These are phyloP conservation scores for Pseudomyrmex cubaensis DNA, from an alignment of 1,140 invertebrate genomes.

Conservation along the genomic window DNA sequence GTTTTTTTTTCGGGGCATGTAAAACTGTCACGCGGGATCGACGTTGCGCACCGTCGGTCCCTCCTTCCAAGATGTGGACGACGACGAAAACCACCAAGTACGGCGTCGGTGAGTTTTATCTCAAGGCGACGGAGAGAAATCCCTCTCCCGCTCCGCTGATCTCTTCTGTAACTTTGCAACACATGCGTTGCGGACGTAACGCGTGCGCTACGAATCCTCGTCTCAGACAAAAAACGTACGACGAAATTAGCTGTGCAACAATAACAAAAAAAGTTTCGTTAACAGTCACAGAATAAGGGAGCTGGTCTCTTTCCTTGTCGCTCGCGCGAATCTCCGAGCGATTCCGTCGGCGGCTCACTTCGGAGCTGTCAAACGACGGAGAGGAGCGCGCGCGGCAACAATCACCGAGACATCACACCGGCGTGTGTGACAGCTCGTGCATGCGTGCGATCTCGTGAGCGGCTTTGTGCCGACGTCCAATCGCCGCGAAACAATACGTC, in stretches of 20 bases:
- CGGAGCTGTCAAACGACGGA: conserved; percentile 61
- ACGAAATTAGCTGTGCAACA: too few species aligned
- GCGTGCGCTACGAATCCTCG: too few species aligned
- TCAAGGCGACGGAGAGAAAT: background rate
- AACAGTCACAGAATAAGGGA: too few species aligned
- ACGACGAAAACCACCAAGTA: conserved; percentile 88
- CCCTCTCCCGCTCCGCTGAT: conserved; percentile 11
- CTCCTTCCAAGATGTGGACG: conserved; percentile 85
- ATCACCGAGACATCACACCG: background rate
- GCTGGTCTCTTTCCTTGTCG: too few species aligned
- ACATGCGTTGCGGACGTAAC: too few species aligned
- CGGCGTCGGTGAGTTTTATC: conserved; percentile 87
- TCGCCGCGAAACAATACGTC: background rate
- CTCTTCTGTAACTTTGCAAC: background rate
- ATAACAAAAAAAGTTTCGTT: too few species aligned
- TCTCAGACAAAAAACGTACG: too few species aligned
- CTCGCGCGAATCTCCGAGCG: too few species aligned
- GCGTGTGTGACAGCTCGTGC: background rate
- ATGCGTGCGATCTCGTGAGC: background rate
- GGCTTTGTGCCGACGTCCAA: background rate
- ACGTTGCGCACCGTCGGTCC: conserved; percentile 45
- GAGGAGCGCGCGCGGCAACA: background rate
- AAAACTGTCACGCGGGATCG: conserved; percentile 10
- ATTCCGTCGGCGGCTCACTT: conserved; percentile 13
- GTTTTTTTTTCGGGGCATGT: conserved; percentile 62